Base-by-base conservation (phyloP, 2,888 invertebrate species). In the Chrysomela aeneicollis region DNA sequence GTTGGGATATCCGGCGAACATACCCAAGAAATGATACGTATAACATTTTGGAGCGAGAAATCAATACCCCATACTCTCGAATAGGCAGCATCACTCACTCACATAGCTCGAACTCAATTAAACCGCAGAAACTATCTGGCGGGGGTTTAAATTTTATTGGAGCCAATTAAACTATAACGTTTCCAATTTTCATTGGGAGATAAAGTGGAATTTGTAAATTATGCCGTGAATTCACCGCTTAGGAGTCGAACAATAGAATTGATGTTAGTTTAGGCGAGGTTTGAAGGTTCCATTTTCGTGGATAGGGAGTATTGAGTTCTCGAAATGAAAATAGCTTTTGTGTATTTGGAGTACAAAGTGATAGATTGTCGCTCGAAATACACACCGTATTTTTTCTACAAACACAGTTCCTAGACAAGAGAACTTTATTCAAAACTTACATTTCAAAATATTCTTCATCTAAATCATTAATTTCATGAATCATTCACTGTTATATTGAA, bases 151-250 rank as follows among this genome's bases (percentile, higher is more conserved):
- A 74, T 80, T 78, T 80, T 79, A 79, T 79, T 77, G 75, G 74
- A 76, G 76, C 75, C 76, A 79, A 80, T 80, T 79, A 79, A 79
- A 80, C 78, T 78, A 79, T 78, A 77, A 75, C 78, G 74, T 77
- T 78, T 78, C 78, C 78, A 79, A 79, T 79, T 35, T 79, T 79
- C 76, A 74, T 74, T 76, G 72, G 66, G 73, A 72, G 71, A 73
- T 77, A 76, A 78, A 77, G 73, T 72, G 71, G 72, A 73, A 75
- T 76, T 76, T 76, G 75, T 75, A 72, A 75, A 73, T 71, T 74
- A 71, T 69, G 66, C 71, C 68, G 72, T 69, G 66, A 73, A 75
- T 74, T 71, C 71, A 70, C 72, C 71, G 64, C 67, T 32, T 32
- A 5, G n/a, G 53, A 35, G 37, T 42, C 55, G 19, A 55, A 55